Evolutionary conservation across 2,113 vertebrate species (phyloP), one percentile per base, ranked within the genome.

Genomic region (Aldabrachelys gigantea): DNA sequence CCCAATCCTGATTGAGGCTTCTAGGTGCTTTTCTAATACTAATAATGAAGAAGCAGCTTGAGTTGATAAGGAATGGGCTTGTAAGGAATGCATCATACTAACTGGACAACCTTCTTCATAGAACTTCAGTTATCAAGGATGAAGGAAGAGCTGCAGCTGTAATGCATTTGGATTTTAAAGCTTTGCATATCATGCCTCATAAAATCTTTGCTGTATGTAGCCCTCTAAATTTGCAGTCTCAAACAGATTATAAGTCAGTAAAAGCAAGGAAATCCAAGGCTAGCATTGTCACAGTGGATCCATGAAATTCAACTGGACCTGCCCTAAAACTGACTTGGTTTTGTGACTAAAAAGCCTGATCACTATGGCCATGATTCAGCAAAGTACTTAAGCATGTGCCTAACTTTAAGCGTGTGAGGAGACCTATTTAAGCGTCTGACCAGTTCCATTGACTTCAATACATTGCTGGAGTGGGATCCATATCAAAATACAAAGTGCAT

Each of bases 61-160:
- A 89, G 14, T 65, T 65, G 62, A 31, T 65, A 65, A 13, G 81
- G 19, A 3, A 50, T 17, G 3, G 27, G 59, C 87, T 85, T 52
- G 78, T 50, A 89, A 54, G 14, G 13, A 93, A 49, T 76, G 52
- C 81, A 8, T 8, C 65, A 87, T 44, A 8, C 3, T 81, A 84
- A 52, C 5, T 0, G 0, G 4, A 41, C 16, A 80, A 52, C 13
- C 86, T 80, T 24, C 79, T 86, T 85, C 54, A 16, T 49, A 79
- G 1, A 38, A 87, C 72, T 87, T 25, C 22, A 47, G 0, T 6
- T 11, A 65, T 57, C 41, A 90, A 54, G 52, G 22, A 54, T 54
- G 80, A 38, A 38, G 22, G 52, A 24, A 38, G 24, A 90, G 4
- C 10, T 35, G 47, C 84, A 89, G 59, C 53, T 0, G 0, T 72